phyloP scores from a whole-genome alignment of 2,797 vertebrate genomes.

The Diceros bicornis region DNA sequence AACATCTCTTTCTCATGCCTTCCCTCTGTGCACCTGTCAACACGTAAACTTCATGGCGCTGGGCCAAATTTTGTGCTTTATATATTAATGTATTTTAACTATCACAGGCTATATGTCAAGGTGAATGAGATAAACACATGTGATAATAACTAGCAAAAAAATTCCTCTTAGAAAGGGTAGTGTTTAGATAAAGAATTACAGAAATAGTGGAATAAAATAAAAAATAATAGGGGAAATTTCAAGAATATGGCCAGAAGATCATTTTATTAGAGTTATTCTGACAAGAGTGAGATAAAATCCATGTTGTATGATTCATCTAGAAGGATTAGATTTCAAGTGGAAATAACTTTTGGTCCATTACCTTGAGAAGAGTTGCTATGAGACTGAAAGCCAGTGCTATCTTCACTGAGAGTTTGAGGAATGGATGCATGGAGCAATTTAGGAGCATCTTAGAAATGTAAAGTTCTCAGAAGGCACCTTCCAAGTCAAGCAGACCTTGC shows the following conservation, averaged over 20 bases:
- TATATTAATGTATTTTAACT: neutral
- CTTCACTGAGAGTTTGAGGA: neutral
- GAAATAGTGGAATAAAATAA: slow-evolving; percentile 59
- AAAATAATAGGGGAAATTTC: slow-evolving; percentile 44
- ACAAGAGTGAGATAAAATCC: slow-evolving; percentile 62
- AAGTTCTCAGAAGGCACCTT: slow-evolving; percentile 26
- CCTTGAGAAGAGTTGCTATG: slow-evolving; percentile 74
- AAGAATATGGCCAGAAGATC: neutral
- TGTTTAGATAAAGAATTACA: slow-evolving; percentile 19
- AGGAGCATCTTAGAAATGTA: slow-evolving; percentile 25
- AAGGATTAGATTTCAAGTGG: slow-evolving; percentile 69
- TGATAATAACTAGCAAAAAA: slow-evolving; percentile 26
- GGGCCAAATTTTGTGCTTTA: neutral
- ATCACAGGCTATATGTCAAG: neutral
- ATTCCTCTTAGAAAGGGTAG: slow-evolving; percentile 3
- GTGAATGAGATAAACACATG: slow-evolving; percentile 29
- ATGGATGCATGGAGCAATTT: neutral
- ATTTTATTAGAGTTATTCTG: slow-evolving; percentile 68
- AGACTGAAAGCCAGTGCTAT: slow-evolving; percentile 42
- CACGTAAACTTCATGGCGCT: neutral
- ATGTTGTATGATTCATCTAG: slow-evolving; percentile 53
- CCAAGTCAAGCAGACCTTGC: neutral
- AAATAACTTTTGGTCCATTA: slow-evolving; percentile 67
- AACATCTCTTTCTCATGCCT: neutral
- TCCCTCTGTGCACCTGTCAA: neutral